Conservation (phyloP, 2,113 vertebrate species). For the Butorides virescens region DNA sequence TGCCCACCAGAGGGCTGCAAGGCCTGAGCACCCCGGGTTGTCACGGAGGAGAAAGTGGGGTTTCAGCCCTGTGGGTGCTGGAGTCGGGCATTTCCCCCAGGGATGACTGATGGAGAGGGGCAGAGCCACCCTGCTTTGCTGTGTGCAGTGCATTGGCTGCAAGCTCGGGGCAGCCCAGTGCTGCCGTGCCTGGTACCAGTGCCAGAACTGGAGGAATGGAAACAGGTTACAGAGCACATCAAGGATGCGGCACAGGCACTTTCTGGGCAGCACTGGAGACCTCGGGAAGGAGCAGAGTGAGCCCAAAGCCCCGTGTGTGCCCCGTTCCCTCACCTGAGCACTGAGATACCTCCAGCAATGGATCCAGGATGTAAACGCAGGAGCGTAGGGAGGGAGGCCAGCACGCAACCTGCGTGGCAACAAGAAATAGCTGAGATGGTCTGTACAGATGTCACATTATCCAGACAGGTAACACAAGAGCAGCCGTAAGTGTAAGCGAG, state of each 20-base stretch:
- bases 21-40: neutral
- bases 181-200: neutral
- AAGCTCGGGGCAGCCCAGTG: neutral
- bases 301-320: neutral
- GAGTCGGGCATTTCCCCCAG: neutral
- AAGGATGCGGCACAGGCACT: neutral
- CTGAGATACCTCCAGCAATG: slow-evolving; percentile 87
- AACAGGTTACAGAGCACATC: rapidly evolving
- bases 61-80: neutral
- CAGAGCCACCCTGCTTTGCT: neutral
- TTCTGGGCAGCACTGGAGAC: neutral
- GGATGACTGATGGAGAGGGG: neutral
- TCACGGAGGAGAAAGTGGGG: neutral
- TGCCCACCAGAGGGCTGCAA: neutral
- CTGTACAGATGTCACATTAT: neutral
- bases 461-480: neutral
- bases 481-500: neutral
- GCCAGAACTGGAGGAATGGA: neutral
- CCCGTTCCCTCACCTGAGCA: slow-evolving; percentile 66
- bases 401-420: slow-evolving; percentile 76
- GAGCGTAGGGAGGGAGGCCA: slow-evolving; percentile 82
- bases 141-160: neutral
- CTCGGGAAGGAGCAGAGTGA: neutral
- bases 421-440: neutral
- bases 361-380: slow-evolving; percentile 82